These are phyloP conservation scores for Austrofundulus limnaeus DNA, from an alignment of 2,113 vertebrate genomes.

Conservation along the genomic window DNA sequence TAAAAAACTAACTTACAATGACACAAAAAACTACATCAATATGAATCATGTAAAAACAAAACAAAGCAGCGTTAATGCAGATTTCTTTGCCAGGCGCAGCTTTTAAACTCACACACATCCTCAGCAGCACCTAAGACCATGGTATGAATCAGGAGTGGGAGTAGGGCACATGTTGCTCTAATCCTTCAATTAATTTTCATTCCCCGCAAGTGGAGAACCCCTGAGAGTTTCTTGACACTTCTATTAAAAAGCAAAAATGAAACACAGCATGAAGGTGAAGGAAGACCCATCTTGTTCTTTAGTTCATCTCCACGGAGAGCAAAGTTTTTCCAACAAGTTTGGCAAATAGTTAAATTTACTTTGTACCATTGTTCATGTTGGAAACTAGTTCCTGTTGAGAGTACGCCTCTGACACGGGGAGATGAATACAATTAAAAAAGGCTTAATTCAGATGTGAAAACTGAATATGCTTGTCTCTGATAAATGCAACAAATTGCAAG, in stretches of 20 bases:
- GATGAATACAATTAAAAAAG: too few species aligned
- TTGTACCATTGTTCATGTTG: background rate
- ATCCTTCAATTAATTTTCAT: constrained; percentile 73
- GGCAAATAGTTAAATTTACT: constrained; percentile 27
- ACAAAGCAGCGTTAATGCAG: background rate
- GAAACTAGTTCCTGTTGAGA: too few species aligned
- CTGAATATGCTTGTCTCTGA: too few species aligned
- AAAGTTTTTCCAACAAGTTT: constrained; percentile 50
- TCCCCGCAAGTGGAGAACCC: too few species aligned
- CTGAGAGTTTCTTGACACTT: constrained; percentile 67
- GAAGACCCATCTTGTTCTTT: constrained; percentile 47
- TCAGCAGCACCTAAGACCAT: constrained; percentile 50
- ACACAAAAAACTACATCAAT: too few species aligned
- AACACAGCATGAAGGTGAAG: constrained; percentile 69
- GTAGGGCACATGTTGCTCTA: constrained; percentile 69
- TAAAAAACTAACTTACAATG: too few species aligned
- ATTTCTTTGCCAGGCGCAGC: background rate
- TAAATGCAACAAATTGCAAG: too few species aligned
- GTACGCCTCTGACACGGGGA: too few species aligned
- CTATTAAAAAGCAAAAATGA: constrained; percentile 69
- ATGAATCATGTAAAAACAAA: too few species aligned
- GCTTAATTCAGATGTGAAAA: too few species aligned
- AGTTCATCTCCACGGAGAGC: constrained; percentile 41
- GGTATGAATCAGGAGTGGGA: constrained; percentile 64
- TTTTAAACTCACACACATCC: constrained; percentile 4